Conservation (phyloP, 2,888 invertebrate species). For the Microplitis manilae region DNA sequence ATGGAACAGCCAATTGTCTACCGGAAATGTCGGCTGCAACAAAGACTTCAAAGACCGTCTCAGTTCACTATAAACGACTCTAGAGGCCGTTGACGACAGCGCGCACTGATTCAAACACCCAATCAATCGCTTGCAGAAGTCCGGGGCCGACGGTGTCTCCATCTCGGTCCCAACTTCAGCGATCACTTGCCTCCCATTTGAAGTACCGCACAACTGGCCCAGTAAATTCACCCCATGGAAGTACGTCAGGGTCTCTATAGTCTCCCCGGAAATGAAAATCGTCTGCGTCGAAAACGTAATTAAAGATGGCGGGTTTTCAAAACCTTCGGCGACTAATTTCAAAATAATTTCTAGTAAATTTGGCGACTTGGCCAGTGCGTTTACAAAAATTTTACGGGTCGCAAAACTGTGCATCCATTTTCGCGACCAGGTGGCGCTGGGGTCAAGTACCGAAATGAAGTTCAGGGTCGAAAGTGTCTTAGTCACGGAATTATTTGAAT, state of each 20-base stretch:
- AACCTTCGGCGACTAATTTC: slow-evolving; percentile 53
- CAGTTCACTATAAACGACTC: slow-evolving; percentile 61
- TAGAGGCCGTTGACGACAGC: slow-evolving; percentile 55
- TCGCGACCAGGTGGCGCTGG: slow-evolving; percentile 64
- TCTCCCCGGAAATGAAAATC: slow-evolving; percentile 62
- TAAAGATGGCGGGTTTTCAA: slow-evolving; percentile 53
- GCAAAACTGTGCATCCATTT: slow-evolving; percentile 64
- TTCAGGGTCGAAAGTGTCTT: slow-evolving; percentile 61
- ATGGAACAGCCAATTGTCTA: slow-evolving; percentile 61
- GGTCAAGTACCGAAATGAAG: slow-evolving; percentile 64
- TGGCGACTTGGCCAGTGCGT: slow-evolving; percentile 61
- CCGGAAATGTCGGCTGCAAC: slow-evolving; percentile 57
- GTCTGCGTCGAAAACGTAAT: slow-evolving; percentile 54
- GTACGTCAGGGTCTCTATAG: slow-evolving; percentile 63
- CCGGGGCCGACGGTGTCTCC: slow-evolving; percentile 51
- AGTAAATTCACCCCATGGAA: slow-evolving; percentile 65
- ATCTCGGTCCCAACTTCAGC: slow-evolving; percentile 54
- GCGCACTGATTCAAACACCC: slow-evolving; percentile 61
- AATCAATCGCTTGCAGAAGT: slow-evolving; percentile 59
- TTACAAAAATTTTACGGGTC: slow-evolving; percentile 59
- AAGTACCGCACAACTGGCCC: slow-evolving; percentile 60
- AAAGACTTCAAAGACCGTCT: slow-evolving; percentile 57
- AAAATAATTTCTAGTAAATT: slow-evolving; percentile 59
- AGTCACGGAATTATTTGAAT: slow-evolving; percentile 47
- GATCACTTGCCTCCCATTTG: slow-evolving; percentile 59